Base-by-base conservation (phyloP, 2,888 invertebrate genomes). In the Agrotis exclamationis region DNA sequence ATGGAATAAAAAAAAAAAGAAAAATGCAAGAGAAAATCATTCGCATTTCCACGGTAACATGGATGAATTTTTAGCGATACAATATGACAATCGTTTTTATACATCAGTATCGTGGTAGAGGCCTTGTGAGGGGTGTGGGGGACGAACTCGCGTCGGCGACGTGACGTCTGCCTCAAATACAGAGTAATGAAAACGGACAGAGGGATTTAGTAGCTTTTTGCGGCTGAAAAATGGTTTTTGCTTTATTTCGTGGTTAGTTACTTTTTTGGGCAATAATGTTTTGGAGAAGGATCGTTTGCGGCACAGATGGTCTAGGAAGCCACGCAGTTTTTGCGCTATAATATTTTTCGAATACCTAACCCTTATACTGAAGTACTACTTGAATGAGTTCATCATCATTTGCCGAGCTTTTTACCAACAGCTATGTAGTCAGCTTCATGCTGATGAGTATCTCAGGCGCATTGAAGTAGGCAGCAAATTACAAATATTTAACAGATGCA, bases 111-210 rank as follows among this genome's bases (percentile, higher is more conserved):
- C 85, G 67, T 89, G 77, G 89, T 90, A 88, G 51, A 33, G 79
- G 88, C 57, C 58, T 74, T 71, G 78, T 57, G 81, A 87, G 84
- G 87, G 76, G 75, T 73, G 78, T 57, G 81, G 88, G 84, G 87
- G 76, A 79, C 74, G 83, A 87, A 83, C 86, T 85, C 88, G 79
- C 87, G 78, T 75, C 59, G 90, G 90, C 90, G 91, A 87, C 91
- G 87, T 86, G 88, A 85, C 88, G 91, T 90, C 91, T 91, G 86
- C 81, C 63, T 64, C 63, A 65, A 73, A 81, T 70, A 58, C 60
- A 91, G 90, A 90, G 82, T 88, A 87, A 83, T 85, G 68, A 74
- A 77, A 70, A 80, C 47, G 45, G 59, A 67, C 73, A 74, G 54
- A 54, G 33, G 63, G 67, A 66, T 67, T 71, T 44, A 67, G 70